phyloP scores from a whole-genome alignment of 2,113 vertebrate species.

The Oostethus manadensis region DNA sequence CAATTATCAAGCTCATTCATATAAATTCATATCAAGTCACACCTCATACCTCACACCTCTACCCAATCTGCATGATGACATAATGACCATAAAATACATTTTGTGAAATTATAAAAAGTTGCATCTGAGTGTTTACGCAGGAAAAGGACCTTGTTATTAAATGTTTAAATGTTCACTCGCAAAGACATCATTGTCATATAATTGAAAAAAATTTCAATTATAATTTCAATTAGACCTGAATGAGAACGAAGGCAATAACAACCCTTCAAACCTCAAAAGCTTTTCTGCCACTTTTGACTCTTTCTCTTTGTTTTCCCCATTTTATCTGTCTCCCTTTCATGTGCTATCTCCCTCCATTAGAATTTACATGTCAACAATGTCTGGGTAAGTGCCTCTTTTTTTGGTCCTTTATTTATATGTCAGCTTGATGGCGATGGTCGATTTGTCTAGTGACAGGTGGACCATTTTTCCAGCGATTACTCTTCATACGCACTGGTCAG shows the following conservation, averaged over 20 bases:
- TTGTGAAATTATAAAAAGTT: too few species aligned
- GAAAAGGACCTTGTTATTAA: too few species aligned
- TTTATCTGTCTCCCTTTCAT: conserved; percentile 22
- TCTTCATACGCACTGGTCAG: conserved; percentile 63
- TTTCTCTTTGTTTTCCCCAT: conserved; percentile 1
- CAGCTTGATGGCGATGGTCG: conserved; percentile 58
- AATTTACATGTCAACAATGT: conserved; percentile 65
- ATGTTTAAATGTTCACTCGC: too few species aligned
- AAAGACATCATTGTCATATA: too few species aligned
- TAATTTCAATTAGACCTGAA: conserved; percentile 51
- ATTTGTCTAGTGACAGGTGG: conserved; percentile 62
- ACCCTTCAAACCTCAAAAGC: conserved; percentile 45
- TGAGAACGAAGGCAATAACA: conserved; percentile 42
- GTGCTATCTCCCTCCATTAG: conserved; percentile 43
- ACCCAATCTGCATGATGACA: too few species aligned
- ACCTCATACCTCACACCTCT: too few species aligned
- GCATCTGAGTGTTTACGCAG: too few species aligned
- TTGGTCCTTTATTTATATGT: conserved; percentile 59
- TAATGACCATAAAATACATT: too few species aligned
- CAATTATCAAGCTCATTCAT: too few species aligned
- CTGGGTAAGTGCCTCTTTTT: conserved; percentile 44
- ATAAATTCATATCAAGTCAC: too few species aligned
- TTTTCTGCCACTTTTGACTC: conserved; percentile 23
- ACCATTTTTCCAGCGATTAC: conserved; percentile 67
- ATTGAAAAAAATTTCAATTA: too few species aligned